phyloP scores from a whole-genome alignment of 2,113 vertebrate species.

The Narcine bancroftii region DNA sequence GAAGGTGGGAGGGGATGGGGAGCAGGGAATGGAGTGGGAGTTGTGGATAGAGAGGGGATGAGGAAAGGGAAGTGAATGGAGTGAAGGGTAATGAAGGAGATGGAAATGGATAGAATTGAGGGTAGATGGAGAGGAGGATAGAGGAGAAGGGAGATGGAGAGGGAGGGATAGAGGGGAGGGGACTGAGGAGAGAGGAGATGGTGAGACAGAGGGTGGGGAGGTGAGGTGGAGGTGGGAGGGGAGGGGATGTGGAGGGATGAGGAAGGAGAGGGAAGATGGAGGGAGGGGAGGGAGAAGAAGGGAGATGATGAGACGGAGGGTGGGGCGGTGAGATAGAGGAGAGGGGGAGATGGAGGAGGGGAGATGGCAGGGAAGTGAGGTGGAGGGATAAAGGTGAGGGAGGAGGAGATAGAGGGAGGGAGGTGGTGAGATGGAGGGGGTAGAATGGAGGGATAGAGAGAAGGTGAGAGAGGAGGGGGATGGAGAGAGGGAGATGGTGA shows the following conservation, averaged over 20 bases:
- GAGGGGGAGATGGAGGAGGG: no score
- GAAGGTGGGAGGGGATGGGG: background rate
- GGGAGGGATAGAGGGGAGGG: no score
- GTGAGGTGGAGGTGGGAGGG: background rate
- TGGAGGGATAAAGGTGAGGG: no score
- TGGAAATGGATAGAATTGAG: background rate
- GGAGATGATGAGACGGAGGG: no score
- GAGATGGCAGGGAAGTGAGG: no score
- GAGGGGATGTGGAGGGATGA: background rate
- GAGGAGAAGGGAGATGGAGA: no score
- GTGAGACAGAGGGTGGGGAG: background rate
- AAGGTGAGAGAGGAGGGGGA: background rate
- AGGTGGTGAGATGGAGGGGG: background rate
- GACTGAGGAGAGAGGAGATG: background rate
- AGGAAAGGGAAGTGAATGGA: background rate
- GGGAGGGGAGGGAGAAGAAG: no score
- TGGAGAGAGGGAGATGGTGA: background rate
- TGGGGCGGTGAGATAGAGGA: background rate
- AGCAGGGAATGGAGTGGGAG: background rate
- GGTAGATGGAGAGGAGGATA: background rate
- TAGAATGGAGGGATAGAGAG: fast-evolving
- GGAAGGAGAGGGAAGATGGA: no score
- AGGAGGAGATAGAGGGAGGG: no score
- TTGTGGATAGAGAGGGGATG: background rate
- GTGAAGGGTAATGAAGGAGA: background rate